Conservation (phyloP, 2,888 invertebrate genomes). For the Drosophila nr. perissopoda region DNA sequence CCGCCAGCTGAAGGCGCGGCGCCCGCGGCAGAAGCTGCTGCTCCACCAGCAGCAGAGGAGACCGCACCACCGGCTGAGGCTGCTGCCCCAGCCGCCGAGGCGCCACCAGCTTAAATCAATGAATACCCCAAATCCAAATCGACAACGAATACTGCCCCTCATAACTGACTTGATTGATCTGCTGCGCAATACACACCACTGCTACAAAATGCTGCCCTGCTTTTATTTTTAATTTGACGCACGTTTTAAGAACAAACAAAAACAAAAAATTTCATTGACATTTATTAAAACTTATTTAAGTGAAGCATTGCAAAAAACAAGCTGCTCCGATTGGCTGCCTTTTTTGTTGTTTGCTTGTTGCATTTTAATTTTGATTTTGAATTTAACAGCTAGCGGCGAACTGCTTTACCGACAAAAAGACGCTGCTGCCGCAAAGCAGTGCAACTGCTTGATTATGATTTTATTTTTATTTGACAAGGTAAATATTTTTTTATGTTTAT, state of each 20-base stretch:
- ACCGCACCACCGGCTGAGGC: constrained; percentile 76
- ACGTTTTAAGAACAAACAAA: constrained; percentile 39
- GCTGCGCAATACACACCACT: constrained; percentile 53
- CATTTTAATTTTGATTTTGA: constrained; percentile 47
- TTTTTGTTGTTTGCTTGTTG: constrained; percentile 53
- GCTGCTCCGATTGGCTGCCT: constrained; percentile 25
- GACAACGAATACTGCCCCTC: constrained; percentile 7
- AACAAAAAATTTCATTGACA: constrained; percentile 22
- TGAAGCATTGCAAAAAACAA: constrained; percentile 69
- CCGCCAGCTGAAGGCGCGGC: constrained; percentile 77
- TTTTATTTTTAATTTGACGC: constrained; percentile 59
- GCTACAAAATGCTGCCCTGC: constrained; percentile 70
- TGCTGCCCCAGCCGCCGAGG: constrained; percentile 77
- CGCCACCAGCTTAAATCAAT: constrained; percentile 70
- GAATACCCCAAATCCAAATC: background rate
- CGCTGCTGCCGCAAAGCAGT: constrained; percentile 38
- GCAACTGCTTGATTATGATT: constrained; percentile 38
- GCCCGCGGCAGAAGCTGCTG: constrained; percentile 38
- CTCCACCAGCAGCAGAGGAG: constrained; percentile 60
- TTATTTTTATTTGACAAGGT: constrained; percentile 37
- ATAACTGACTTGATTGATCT: constrained; percentile 14
- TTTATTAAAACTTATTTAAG: constrained; percentile 53
- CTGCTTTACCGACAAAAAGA: constrained; percentile 46
- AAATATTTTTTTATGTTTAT: constrained; percentile 33
- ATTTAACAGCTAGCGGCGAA: constrained; percentile 59